Percentiles rank a stretch among this genome's conserved stretches.
Evolutionary conservation across 2,797 vertebrate genomes (phyloP).

Genomic region (Argyrosomus regius): DNA sequence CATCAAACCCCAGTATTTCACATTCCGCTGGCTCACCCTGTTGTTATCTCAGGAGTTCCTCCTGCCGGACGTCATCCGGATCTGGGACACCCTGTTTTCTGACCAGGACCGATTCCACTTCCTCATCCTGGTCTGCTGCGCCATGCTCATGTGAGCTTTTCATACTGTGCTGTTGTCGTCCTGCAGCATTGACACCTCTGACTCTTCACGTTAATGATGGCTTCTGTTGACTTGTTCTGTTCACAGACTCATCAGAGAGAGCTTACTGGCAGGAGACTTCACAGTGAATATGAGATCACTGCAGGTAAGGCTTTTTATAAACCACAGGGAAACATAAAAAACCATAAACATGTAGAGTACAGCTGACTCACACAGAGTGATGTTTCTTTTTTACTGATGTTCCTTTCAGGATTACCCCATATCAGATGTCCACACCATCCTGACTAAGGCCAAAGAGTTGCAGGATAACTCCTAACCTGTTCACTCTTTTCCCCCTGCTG

Average conservation of each 20-base stretch:
- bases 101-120: slow-evolving; percentile 95
- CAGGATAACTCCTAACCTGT: slow-evolving; percentile 90
- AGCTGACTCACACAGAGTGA: neutral
- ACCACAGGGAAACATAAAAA: neutral
- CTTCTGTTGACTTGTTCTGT: slow-evolving; percentile 28
- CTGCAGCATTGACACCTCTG: neutral
- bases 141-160: slow-evolving; percentile 91
- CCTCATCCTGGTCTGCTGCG: slow-evolving; percentile 96
- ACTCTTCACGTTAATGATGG: neutral
- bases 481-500: slow-evolving; percentile 21
- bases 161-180: neutral
- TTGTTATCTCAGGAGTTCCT: slow-evolving; percentile 98
- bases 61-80: slow-evolving; percentile 96
- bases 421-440: slow-evolving; percentile 94
- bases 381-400: slow-evolving; percentile 1
- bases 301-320: slow-evolving; percentile 86
- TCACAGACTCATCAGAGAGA: slow-evolving; percentile 94
- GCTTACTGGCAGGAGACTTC: slow-evolving; percentile 94
- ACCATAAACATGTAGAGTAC: too few relatives aligned
- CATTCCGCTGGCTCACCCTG: slow-evolving; percentile 98
- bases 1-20: slow-evolving; percentile 99
- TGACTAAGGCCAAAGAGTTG: slow-evolving; percentile 96
- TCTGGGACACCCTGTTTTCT: slow-evolving; percentile 98
- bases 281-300: slow-evolving; percentile 96
- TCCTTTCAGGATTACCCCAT: slow-evolving; percentile 94